phyloP scores from a whole-genome alignment of 1,140 invertebrate species.

The Ylistrum balloti region DNA sequence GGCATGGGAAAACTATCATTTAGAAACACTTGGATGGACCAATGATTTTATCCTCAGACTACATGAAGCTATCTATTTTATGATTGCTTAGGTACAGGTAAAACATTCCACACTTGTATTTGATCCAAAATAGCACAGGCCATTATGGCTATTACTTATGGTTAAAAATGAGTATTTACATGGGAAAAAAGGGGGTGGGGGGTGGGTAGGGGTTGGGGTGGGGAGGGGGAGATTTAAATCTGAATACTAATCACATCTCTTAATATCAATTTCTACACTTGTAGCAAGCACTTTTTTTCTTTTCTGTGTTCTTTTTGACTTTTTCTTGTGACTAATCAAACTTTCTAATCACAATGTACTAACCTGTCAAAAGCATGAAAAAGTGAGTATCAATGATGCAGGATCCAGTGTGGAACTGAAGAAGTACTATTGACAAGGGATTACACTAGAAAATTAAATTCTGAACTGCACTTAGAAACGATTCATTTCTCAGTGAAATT shows the following conservation, averaged over 20 bases:
- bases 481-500: constrained; percentile 1
- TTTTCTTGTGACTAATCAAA: too few species aligned
- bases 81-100: neutral
- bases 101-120: neutral
- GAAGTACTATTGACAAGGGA: neutral
- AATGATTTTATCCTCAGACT: neutral
- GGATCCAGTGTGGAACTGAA: neutral
- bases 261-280: too few species aligned
- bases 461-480: neutral
- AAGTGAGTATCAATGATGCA: too few species aligned
- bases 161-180: too few species aligned
- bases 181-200: neutral
- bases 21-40: neutral
- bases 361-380: too few species aligned
- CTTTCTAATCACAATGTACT: too few species aligned
- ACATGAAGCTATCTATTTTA: neutral
- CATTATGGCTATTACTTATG: too few species aligned
- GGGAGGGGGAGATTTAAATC: too few species aligned
- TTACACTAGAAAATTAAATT: neutral
- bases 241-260: too few species aligned
- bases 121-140: neutral
- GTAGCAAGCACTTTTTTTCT: too few species aligned
- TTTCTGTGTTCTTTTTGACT: too few species aligned
- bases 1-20: neutral
- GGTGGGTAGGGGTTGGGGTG: too few species aligned